These are phyloP conservation scores for Ceyx margarethae DNA, from an alignment of 2,113 vertebrate genomes.

Conservation along the genomic window DNA sequence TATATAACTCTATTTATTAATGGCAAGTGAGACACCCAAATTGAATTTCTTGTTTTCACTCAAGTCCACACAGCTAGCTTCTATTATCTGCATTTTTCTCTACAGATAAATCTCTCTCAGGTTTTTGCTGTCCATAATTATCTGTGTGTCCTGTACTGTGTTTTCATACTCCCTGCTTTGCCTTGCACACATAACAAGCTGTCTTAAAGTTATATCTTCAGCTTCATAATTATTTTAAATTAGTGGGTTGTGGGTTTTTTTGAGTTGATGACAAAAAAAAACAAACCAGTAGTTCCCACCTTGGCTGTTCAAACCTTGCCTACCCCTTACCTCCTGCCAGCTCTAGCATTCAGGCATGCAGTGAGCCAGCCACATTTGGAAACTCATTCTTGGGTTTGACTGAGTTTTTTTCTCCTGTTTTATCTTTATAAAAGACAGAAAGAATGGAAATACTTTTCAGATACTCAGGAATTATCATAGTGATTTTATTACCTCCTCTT, in stretches of 20 bases:
- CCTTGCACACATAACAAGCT: background rate
- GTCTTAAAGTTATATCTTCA: background rate
- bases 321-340: too few species aligned
- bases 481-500: too few species aligned
- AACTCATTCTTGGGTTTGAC: too few species aligned
- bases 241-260: background rate
- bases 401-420: too few species aligned
- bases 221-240: background rate
- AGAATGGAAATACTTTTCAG: too few species aligned
- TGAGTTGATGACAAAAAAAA: background rate
- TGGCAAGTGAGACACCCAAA: background rate
- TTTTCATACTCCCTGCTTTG: background rate
- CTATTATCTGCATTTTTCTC: background rate
- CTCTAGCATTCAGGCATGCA: too few species aligned
- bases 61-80: background rate
- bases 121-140: background rate
- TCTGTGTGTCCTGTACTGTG: rapidly evolving
- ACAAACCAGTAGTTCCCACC: background rate
- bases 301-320: background rate
- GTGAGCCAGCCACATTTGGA: too few species aligned
- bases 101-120: background rate
- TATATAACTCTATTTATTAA: background rate
- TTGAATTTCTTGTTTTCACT: background rate
- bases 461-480: too few species aligned
- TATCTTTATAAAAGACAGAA: too few species aligned